phyloP scores from a whole-genome alignment of 2,113 vertebrate species.

The Myiagra hebetior region DNA sequence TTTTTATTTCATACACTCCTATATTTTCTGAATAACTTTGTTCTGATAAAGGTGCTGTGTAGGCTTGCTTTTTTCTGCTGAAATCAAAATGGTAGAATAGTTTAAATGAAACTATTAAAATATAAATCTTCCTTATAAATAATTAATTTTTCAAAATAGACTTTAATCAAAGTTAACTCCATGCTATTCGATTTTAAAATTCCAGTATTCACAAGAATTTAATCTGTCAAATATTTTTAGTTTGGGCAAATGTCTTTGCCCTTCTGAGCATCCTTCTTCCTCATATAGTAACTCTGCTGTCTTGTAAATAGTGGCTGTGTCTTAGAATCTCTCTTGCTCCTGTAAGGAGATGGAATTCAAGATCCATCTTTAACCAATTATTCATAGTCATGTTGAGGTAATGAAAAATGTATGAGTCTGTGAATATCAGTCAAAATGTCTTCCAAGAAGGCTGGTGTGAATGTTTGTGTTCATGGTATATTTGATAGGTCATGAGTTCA shows the following conservation, averaged over 20 bases:
- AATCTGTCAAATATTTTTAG: neutral
- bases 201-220: neutral
- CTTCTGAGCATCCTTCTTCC: neutral
- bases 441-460: neutral
- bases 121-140: neutral
- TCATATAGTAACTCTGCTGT: neutral
- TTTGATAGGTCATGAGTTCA: neutral
- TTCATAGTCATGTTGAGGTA: neutral
- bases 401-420: neutral
- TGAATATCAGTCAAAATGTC: neutral
- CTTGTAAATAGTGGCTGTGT: neutral
- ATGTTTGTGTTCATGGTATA: neutral
- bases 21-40: neutral
- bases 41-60: neutral
- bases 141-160: neutral
- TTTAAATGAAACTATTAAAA: neutral
- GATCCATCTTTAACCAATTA: neutral
- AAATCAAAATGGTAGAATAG: neutral
- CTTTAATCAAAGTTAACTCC: neutral
- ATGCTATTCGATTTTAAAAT: neutral
- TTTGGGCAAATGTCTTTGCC: neutral
- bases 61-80: neutral
- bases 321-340: neutral
- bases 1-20: neutral
- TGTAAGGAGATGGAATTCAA: neutral